Base-by-base conservation (phyloP, 2,888 invertebrate genomes). In the Nematopogon swammerdamellus region DNA sequence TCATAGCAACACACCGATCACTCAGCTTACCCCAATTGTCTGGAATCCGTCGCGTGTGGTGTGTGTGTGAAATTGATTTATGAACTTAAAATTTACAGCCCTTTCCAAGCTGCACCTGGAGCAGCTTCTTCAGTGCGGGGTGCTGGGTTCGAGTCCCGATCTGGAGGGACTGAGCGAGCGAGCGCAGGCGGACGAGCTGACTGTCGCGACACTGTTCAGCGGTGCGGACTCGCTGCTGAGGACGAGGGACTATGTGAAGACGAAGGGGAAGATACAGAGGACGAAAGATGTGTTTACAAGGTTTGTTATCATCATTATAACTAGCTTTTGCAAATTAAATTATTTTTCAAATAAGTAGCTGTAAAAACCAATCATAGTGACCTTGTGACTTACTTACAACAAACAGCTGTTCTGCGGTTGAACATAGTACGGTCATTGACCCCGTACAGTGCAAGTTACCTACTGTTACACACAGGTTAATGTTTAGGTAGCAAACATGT, bases 161-260 rank as follows among this genome's bases (percentile, higher is more conserved):
- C 53, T 63, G 0, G 56, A 64, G 0, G 70, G 68, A 2, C 59
- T 79, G 51, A 81, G 82, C 57, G n/a, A n/a, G n/a, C 63, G 75
- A 14, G 79, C 84, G 0, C 68, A 72, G 29, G 68, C 82, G 5
- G 82, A 84, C 52, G 86, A 86, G 58, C 56, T 88, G 46, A 72
- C 82, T 1, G 70, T 80, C 20, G 86, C 80, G 1, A 69, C 84
- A 1, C 56, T 88, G 11, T 61, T 86, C 18, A 79, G 85, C 1
- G 86, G 86, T 0, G 70, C 83, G 10, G 82, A 85, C 55, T 71
- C 80, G 1, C 50, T 87, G 8, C 57, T 88, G 42, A 60, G 66
- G 8, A 72, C 77, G 1, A 73, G 66, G 52, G 67, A 70, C 50
- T 70, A 65, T 46, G 79, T 85, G 44, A 65, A 76, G 42, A 77